Evolutionary conservation across 2,797 vertebrate genomes (phyloP).

Genomic region (Echeneis naucrates): DNA sequence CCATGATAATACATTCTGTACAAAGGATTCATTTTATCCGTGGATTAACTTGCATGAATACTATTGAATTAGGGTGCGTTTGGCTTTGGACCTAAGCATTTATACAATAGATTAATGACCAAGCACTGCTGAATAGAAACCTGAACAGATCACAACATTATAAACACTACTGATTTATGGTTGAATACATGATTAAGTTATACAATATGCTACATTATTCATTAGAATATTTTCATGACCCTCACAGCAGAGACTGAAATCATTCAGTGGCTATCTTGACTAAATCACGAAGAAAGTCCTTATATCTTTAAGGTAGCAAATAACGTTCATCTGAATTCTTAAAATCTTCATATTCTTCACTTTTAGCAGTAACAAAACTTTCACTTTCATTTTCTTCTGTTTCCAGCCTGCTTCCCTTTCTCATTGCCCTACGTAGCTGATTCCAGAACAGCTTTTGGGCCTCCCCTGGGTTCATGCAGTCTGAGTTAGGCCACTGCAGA

Average conservation of each 20-base stretch:
- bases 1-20: conserved; percentile 8
- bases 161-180: conserved; percentile 23
- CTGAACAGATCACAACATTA: conserved; percentile 15
- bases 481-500: conserved; percentile 85
- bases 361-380: background rate
- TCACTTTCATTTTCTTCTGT: conserved; percentile 23
- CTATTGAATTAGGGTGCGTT: too few species aligned
- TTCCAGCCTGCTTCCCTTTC: conserved; percentile 64
- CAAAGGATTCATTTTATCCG: conserved; percentile 19
- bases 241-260: background rate
- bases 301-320: conserved; percentile 59
- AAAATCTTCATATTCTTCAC: conserved; percentile 36
- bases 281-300: background rate
- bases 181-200: conserved; percentile 1
- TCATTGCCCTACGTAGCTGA: conserved; percentile 83
- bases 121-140: conserved; percentile 19
- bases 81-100: too few species aligned
- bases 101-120: conserved; percentile 11
- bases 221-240: conserved; percentile 10
- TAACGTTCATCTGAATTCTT: conserved; percentile 54
- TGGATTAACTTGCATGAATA: too few species aligned
- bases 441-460: conserved; percentile 89
- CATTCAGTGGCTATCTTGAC: background rate
- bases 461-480: conserved; percentile 77
- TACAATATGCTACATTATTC: conserved; percentile 5